These are phyloP conservation scores for Brienomyrus longianalis DNA, from an alignment of 2,113 vertebrate genomes.

Conservation along the genomic window DNA sequence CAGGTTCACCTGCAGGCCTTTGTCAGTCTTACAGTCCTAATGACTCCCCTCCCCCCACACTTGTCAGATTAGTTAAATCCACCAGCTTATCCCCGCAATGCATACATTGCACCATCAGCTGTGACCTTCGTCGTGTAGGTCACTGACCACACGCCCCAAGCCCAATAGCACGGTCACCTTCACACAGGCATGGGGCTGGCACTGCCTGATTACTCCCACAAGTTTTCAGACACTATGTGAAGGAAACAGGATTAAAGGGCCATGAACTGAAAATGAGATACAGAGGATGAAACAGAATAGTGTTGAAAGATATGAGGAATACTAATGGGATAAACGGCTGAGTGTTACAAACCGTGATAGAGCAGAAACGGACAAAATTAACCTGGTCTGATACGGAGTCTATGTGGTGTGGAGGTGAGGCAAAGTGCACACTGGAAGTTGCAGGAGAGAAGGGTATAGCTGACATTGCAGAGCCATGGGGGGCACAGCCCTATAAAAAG, in stretches of 20 bases:
- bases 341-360: neutral
- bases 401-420: neutral
- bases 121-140: slow-evolving; percentile 29
- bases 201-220: neutral
- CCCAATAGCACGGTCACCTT: neutral
- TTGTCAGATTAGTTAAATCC: slow-evolving; percentile 51
- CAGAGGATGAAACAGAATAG: neutral
- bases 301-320: neutral
- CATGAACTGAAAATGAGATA: neutral
- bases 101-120: slow-evolving; percentile 18
- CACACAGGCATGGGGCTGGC: neutral
- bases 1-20: neutral
- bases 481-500: neutral
- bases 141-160: neutral
- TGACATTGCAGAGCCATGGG: neutral
- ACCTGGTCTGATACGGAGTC: no score
- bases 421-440: neutral
- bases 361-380: neutral
- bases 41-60: slow-evolving; percentile 31
- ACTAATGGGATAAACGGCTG: neutral
- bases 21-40: slow-evolving; percentile 22
- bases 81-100: slow-evolving; percentile 37
- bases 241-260: neutral
- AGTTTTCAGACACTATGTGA: neutral
- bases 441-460: neutral